Evolutionary conservation across 2,113 vertebrate species (phyloP).

Genomic region (Mastomys coucha): DNA sequence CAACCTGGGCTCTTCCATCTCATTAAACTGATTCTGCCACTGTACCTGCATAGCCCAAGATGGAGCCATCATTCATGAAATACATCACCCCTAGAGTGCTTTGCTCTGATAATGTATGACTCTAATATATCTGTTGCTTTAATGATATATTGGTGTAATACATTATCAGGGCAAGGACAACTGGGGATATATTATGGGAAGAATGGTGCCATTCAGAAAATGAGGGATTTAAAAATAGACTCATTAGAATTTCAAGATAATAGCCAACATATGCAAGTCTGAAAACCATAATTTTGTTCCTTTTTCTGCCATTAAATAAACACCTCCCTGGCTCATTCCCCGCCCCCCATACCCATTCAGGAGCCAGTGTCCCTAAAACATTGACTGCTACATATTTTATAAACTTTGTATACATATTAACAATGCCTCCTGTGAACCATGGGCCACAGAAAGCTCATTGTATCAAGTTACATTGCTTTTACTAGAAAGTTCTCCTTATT

Average conservation of each 20-base stretch:
- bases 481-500: slow-evolving; percentile 84
- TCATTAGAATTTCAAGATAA: slow-evolving; percentile 80
- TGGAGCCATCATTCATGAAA: slow-evolving; percentile 79
- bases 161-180: slow-evolving; percentile 84
- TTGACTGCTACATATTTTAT: slow-evolving; percentile 83
- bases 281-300: slow-evolving; percentile 67
- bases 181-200: slow-evolving; percentile 82
- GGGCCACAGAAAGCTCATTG: slow-evolving; percentile 81
- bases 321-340: slow-evolving; percentile 35
- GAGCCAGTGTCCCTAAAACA: slow-evolving; percentile 74
- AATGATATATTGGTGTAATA: slow-evolving; percentile 87
- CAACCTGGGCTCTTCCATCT: slow-evolving; percentile 62
- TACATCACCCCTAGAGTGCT: slow-evolving; percentile 80
- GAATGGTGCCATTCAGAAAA: slow-evolving; percentile 84
- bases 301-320: slow-evolving; percentile 64
- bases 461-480: slow-evolving; percentile 86
- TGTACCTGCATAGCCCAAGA: slow-evolving; percentile 64
- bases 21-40: slow-evolving; percentile 75
- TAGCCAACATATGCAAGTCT: slow-evolving; percentile 63
- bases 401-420: slow-evolving; percentile 85
- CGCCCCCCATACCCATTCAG: neutral
- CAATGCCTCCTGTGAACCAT: slow-evolving; percentile 83
- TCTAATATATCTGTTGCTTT: slow-evolving; percentile 85
- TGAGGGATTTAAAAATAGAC: slow-evolving; percentile 78
- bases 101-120: slow-evolving; percentile 84